Percentiles rank a stretch among this genome's conserved stretches.
Evolutionary conservation across 2,797 vertebrate species (phyloP).

Genomic region (Orientallactaga sibirica): DNA sequence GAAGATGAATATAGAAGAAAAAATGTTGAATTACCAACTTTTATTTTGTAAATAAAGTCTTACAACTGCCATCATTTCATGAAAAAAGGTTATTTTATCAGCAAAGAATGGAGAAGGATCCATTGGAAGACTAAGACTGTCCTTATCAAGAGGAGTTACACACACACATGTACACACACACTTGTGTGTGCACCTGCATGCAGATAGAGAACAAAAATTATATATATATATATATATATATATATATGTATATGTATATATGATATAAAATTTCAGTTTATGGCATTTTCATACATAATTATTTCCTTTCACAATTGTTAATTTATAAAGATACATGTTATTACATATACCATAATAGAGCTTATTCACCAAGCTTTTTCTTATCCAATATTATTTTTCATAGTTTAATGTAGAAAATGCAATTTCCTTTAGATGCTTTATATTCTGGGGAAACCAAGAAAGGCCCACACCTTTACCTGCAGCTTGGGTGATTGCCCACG

Average conservation of each 20-base stretch:
- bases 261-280: background rate
- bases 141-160: background rate
- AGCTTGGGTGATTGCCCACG: background rate
- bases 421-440: background rate
- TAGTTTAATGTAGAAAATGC: slow-evolving; percentile 27
- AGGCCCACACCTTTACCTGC: background rate
- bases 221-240: background rate
- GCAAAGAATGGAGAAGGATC: background rate
- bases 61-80: background rate
- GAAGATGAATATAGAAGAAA: background rate
- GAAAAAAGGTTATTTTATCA: slow-evolving; percentile 21
- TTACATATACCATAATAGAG: background rate
- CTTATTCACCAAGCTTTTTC: background rate
- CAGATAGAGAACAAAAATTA: background rate
- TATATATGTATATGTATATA: background rate
- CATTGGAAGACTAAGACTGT: background rate
- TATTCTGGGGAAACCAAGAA: background rate
- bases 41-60: slow-evolving; percentile 7
- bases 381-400: slow-evolving; percentile 2
- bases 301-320: background rate
- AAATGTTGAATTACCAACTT: background rate
- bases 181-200: background rate
- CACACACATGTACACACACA: background rate
- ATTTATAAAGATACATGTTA: background rate
- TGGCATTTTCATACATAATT: background rate